phyloP scores from a whole-genome alignment of 2,888 invertebrate species.

The Thymelicus acteon region DNA sequence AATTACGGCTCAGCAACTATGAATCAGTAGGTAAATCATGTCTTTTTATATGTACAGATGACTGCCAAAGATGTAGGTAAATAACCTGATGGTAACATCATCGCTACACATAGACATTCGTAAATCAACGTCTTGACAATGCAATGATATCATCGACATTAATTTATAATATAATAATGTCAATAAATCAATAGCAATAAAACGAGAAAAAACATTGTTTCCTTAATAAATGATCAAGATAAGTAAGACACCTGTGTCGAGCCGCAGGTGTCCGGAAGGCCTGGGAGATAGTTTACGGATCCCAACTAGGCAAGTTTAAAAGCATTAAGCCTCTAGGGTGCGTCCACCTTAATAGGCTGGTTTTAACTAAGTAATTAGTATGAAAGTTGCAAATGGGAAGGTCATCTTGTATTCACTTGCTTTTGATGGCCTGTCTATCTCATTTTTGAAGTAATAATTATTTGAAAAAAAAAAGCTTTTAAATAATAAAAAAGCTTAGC shows the following conservation, averaged over 20 bases:
- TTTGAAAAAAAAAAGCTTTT: no score
- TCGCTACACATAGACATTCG: no score
- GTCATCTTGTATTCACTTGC: neutral
- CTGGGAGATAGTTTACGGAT: constrained; percentile 6
- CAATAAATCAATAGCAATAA: no score
- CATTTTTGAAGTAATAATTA: neutral
- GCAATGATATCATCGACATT: no score
- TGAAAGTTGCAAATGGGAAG: neutral
- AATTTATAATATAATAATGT: no score
- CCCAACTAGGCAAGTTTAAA: constrained; percentile 7
- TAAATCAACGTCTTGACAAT: no score
- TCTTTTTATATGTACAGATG: no score
- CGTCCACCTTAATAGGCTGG: neutral
- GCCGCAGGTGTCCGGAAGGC: constrained; percentile 2
- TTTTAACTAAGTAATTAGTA: constrained; percentile 4
- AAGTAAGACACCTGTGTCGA: neutral
- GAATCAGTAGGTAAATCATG: no score
- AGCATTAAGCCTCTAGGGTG: constrained; percentile 3
- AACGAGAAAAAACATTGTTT: neutral
- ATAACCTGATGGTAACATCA: no score
- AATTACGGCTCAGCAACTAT: no score
- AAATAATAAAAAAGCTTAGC: no score
- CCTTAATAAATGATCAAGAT: neutral
- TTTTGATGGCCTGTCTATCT: neutral
- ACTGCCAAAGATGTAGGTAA: no score